Evolutionary conservation across 2,888 invertebrate species (phyloP).

Genomic region (Macrophya annulata): DNA sequence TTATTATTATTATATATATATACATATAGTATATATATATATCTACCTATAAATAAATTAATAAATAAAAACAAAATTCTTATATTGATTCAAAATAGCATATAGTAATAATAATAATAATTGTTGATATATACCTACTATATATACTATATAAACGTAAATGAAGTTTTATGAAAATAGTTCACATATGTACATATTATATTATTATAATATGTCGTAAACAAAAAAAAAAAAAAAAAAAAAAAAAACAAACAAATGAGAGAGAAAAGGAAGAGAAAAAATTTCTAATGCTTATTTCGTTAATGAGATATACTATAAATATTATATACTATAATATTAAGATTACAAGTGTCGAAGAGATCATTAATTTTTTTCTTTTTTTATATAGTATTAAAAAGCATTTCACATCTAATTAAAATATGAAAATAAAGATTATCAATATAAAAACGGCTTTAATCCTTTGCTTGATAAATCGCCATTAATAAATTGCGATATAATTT

Average conservation of each 20-base stretch:
- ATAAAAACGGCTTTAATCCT: neutral
- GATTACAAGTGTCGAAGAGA: neutral
- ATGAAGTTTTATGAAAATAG: slow-evolving; percentile 6
- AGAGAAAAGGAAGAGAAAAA: neutral
- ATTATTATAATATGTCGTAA: neutral
- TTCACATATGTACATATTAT: neutral
- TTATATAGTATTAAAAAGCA: neutral
- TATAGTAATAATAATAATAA: neutral
- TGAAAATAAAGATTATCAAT: neutral
- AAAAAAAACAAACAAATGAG: too few species aligned
- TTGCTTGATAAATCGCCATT: neutral
- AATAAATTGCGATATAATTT: neutral
- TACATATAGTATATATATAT: slow-evolving; percentile 16
- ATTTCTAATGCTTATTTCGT: neutral
- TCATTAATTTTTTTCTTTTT: neutral
- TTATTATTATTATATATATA: too few species aligned
- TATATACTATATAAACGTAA: neutral
- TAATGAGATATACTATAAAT: neutral
- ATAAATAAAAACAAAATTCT: neutral
- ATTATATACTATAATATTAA: too few species aligned
- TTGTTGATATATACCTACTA: neutral
- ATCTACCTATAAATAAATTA: neutral
- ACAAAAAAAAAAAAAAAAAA: neutral
- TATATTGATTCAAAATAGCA: neutral
- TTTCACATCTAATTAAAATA: slow-evolving; percentile 3